Evolutionary conservation across 2,797 vertebrate genomes (phyloP), one percentile per base, ranked within the genome.

Genomic region (Propithecus perrieri): DNA sequence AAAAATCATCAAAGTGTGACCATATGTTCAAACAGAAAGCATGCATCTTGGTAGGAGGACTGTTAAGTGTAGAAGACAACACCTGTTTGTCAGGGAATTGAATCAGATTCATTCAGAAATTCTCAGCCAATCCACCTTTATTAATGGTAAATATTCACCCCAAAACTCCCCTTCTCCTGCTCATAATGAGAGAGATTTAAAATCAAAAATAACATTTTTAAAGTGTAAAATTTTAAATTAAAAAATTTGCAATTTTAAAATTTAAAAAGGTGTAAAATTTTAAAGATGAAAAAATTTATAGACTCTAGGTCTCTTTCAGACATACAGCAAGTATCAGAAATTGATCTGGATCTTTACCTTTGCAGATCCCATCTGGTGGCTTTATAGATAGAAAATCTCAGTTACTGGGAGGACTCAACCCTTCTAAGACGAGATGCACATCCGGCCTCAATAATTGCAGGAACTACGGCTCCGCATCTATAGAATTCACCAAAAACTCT

Each of bases 1-100:
- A 75, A 89, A 91, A 61, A 33, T 59, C 76, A 80, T 78, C 67
- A 61, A 88, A 67, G 4, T 94, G 38, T 72, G 50, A 84, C 81
- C 43, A 86, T 67, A 85, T 81, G 84, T 85, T 85, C 80, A 87
- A 83, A 76, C 33, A 94, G 71, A 96, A 75, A 85, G 28, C 35
- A 50, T 26, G 33, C 2, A 30, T 89, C 50, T 90, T 80, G 67
- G 63, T n/a, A 80, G 33, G 33, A 81, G 20, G 72, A 50, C 50
- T 41, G 4, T 65, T 65, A 91, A 83, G 43, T 78, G 22, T 28
- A 90, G 67, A 83, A 5, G 10, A 46, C 48, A 90, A n/a, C 61
- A 95, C 30, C 65, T 38, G 22, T 61, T 87, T 61, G n/a, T 84
- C 59, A 53, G 22, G 65, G 22, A 79, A 75, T 15, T 93, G 59